These are phyloP conservation scores for Druon quercuslanigerum DNA, from an alignment of 1,140 invertebrate species.

Conservation along the genomic window DNA sequence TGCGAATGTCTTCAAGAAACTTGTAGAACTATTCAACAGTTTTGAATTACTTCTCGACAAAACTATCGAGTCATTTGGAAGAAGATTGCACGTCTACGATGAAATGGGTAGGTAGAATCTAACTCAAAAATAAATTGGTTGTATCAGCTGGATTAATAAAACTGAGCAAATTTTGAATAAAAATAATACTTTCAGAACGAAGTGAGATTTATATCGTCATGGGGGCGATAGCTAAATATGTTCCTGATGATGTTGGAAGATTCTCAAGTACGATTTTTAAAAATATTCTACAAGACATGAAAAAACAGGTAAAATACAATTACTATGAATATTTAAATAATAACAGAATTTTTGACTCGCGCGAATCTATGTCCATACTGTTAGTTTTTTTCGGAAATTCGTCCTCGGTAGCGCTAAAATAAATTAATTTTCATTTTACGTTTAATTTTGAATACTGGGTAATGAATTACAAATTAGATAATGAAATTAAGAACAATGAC, in stretches of 20 bases:
- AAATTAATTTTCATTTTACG: too few relatives aligned
- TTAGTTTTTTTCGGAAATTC: too few relatives aligned
- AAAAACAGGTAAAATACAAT: neutral
- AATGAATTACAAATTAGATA: too few relatives aligned
- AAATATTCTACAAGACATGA: neutral
- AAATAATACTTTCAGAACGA: constrained; percentile 34
- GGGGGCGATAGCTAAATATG: constrained; percentile 31
- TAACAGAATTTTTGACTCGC: too few relatives aligned
- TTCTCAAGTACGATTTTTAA: constrained; percentile 8
- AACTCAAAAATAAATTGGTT: neutral
- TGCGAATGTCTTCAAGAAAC: constrained; percentile 46
- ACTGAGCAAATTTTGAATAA: neutral
- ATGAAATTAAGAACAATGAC: too few relatives aligned
- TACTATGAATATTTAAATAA: too few relatives aligned
- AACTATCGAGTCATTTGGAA: constrained; percentile 44
- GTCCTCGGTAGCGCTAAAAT: too few relatives aligned
- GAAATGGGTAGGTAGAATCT: neutral
- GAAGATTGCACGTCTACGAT: constrained; percentile 24
- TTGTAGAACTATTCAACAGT: constrained; percentile 51
- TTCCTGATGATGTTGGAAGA: neutral
- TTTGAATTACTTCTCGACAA: constrained; percentile 46
- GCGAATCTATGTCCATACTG: too few relatives aligned
- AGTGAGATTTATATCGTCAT: constrained; percentile 37
- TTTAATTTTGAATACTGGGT: too few relatives aligned
- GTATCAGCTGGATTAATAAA: neutral